Conservation (phyloP, 2,888 invertebrate genomes). For the Caenorhabditis sp. region DNA sequence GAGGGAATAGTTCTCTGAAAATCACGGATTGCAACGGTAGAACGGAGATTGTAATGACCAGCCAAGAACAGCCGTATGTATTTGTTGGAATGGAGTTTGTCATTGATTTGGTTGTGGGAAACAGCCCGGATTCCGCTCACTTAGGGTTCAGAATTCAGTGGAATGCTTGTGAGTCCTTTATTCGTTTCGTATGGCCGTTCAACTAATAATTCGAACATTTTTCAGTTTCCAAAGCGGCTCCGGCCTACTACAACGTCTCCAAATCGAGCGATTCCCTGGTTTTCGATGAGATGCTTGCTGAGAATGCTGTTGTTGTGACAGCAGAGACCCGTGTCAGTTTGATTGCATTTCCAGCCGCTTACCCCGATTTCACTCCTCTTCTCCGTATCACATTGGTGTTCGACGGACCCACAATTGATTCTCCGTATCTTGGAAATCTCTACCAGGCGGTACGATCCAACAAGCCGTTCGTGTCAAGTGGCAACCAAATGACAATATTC, state of each 20-base stretch:
- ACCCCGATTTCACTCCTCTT: conserved; percentile 29
- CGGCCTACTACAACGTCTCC: not conserved
- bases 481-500: conserved; percentile 31
- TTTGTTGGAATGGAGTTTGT: conserved; percentile 30
- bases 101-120: conserved; percentile 28
- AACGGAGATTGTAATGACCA: conserved; percentile 42
- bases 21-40: conserved; percentile 34
- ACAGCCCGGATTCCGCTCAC: not conserved
- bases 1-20: conserved; percentile 13
- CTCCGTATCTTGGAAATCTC: conserved; percentile 39
- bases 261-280: conserved; percentile 19
- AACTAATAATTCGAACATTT: too few relatives aligned
- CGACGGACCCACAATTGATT: conserved; percentile 26
- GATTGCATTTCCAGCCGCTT: conserved; percentile 20
- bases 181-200: too few relatives aligned
- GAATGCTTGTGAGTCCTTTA: conserved; percentile 23
- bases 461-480: conserved; percentile 20
- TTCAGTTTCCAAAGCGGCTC: conserved; percentile 19
- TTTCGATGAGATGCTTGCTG: conserved; percentile 33
- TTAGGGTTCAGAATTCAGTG: conserved; percentile 39
- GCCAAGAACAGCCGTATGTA: conserved; percentile 39
- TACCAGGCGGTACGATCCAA: conserved; percentile 26
- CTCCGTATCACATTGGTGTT: conserved; percentile 44
- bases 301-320: conserved; percentile 28
- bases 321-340: conserved; percentile 42